Conservation (phyloP, 2,888 invertebrate genomes). For the Agrypnus murinus region DNA sequence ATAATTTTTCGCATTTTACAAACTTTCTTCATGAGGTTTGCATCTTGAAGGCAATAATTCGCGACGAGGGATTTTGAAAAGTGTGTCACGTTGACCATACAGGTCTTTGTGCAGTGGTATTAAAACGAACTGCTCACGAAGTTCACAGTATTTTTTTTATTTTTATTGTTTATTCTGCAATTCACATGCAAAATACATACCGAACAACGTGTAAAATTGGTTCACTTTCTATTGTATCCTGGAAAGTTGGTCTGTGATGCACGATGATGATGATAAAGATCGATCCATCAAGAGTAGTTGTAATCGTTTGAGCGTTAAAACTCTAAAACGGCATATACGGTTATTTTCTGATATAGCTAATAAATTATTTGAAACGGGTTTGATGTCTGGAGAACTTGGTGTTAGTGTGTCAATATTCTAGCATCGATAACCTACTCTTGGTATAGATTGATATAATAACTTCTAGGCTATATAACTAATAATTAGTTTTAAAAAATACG, state of each 20-base stretch:
- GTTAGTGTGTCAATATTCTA: conserved; percentile 28
- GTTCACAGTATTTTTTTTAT: neutral
- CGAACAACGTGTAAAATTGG: conserved; percentile 5
- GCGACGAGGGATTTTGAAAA: neutral
- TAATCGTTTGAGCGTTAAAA: neutral
- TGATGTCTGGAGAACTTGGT: conserved; percentile 7
- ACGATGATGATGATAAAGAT: too few species aligned
- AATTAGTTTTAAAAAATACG: too few species aligned
- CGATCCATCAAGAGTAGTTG: neutral
- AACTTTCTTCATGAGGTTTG: conserved; percentile 13
- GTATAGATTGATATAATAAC: neutral
- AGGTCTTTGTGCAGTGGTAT: conserved; percentile 3
- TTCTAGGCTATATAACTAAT: too few species aligned
- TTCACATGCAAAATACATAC: conserved; percentile 7
- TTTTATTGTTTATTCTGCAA: neutral
- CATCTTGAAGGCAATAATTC: neutral
- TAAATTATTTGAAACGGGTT: conserved; percentile 7
- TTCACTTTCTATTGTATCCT: conserved; percentile 15
- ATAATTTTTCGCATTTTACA: neutral
- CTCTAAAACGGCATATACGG: neutral
- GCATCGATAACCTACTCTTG: conserved; percentile 28
- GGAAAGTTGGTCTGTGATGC: too few species aligned
- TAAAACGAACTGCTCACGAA: neutral
- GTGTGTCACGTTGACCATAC: conserved; percentile 1
- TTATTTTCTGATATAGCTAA: neutral